Conservation (phyloP, 2,888 invertebrate genomes). For the Belgica antarctica region DNA sequence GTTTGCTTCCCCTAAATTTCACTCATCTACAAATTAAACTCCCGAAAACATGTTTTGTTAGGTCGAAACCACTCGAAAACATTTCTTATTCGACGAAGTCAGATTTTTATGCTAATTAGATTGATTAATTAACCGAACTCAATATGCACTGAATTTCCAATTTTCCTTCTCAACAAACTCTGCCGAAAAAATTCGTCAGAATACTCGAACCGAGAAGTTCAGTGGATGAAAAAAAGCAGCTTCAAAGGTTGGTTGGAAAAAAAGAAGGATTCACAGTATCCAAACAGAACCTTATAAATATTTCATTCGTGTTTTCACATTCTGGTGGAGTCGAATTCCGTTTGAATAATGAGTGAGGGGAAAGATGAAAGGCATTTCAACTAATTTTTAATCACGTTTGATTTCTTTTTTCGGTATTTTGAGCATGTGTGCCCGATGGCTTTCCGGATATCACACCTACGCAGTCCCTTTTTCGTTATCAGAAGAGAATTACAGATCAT, state of each 20-base stretch:
- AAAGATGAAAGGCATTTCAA: not conserved
- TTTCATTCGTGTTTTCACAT: not conserved
- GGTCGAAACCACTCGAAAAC: no score
- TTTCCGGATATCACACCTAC: conserved; percentile 14
- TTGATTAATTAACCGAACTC: conserved; percentile 5
- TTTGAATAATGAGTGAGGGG: not conserved
- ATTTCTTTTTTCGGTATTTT: not conserved
- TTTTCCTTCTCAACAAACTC: not conserved
- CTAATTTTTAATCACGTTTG: conserved; percentile 13
- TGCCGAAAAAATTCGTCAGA: not conserved
- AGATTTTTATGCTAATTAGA: conserved; percentile 1
- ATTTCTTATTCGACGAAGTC: no score
- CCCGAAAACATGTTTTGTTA: no score
- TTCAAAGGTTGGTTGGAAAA: not conserved
- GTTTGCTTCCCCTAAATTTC: no score
- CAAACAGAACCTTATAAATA: not conserved
- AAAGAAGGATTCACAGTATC: no score
- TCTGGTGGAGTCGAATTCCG: no score
- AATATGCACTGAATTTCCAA: not conserved
- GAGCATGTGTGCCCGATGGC: not conserved
- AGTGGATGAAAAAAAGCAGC: not conserved
- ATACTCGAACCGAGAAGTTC: no score
- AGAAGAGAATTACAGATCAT: not conserved
- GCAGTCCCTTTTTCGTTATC: no score
- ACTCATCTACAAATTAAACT: no score